Evolutionary conservation across 2,888 invertebrate genomes (phyloP).

Genomic region (Sinopyrophorus schimmeli): DNA sequence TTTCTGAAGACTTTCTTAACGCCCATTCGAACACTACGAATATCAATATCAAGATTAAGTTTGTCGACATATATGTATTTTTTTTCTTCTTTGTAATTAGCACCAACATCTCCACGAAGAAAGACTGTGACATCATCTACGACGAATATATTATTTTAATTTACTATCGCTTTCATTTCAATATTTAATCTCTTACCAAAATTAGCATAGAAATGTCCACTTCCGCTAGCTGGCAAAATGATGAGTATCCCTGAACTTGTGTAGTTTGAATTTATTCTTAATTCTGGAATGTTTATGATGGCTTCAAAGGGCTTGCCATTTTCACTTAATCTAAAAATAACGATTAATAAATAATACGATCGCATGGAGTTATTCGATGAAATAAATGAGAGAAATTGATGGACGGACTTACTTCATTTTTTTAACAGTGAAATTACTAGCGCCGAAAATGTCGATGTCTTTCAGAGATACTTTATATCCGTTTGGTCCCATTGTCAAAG

Average conservation of each 20-base stretch:
- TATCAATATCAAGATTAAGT: slow-evolving; percentile 63
- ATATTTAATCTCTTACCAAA: slow-evolving; percentile 56
- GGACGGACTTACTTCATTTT: slow-evolving; percentile 58
- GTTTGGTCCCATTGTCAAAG: slow-evolving; percentile 59
- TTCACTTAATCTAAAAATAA: slow-evolving; percentile 60
- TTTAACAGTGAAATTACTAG: slow-evolving; percentile 65
- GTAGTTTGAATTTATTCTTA: slow-evolving; percentile 68
- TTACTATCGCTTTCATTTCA: background rate
- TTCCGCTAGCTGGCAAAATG: slow-evolving; percentile 72
- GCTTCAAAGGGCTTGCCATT: slow-evolving; percentile 69
- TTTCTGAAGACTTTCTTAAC: slow-evolving; percentile 70
- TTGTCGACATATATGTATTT: slow-evolving; percentile 66
- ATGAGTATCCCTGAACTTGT: slow-evolving; percentile 70
- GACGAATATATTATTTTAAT: slow-evolving; percentile 31
- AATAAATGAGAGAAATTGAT: too few species aligned
- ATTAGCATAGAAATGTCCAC: slow-evolving; percentile 68
- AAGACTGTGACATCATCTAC: slow-evolving; percentile 64
- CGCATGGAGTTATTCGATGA: too few species aligned
- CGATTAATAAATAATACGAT: too few species aligned
- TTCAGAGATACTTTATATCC: slow-evolving; percentile 64
- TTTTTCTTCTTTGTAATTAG: slow-evolving; percentile 52
- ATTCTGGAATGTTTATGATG: slow-evolving; percentile 64
- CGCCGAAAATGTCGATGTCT: slow-evolving; percentile 65
- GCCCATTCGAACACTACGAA: slow-evolving; percentile 65
- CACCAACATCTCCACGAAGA: slow-evolving; percentile 63